These are phyloP conservation scores for Salvelinus sp. DNA, from an alignment of 2,113 vertebrate genomes.

Conservation along the genomic window DNA sequence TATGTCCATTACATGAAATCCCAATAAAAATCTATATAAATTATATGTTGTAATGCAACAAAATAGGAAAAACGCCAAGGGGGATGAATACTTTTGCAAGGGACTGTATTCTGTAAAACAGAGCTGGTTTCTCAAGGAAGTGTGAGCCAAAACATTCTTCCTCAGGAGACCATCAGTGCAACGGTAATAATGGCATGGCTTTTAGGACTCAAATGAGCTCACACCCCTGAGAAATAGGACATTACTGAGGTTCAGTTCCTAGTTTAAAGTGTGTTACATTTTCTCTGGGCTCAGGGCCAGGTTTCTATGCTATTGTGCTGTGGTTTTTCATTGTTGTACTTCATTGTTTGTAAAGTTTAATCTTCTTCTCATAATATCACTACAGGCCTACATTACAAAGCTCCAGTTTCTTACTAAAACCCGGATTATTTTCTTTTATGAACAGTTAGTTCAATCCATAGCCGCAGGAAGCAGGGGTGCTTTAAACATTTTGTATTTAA, in stretches of 20 bases:
- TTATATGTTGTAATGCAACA: no score
- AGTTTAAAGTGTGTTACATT: neutral
- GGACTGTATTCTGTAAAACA: neutral
- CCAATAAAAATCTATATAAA: no score
- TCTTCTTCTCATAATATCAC: neutral
- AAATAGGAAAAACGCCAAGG: no score
- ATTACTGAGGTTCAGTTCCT: neutral
- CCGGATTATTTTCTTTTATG: no score
- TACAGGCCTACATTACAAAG: neutral
- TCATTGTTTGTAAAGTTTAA: neutral
- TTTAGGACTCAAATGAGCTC: neutral
- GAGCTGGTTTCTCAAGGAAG: neutral
- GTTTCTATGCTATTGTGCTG: neutral
- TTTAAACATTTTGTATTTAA: neutral
- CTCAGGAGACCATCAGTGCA: neutral
- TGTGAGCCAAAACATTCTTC: neutral
- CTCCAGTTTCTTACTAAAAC: slow-evolving; percentile 37
- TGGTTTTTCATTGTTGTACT: neutral
- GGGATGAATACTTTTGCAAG: no score
- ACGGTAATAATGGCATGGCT: neutral
- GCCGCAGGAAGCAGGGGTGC: neutral
- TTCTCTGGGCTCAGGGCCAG: neutral
- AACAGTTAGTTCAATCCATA: neutral
- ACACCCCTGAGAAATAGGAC: neutral
- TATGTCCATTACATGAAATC: no score